Base-by-base conservation (phyloP, 2,888 invertebrate genomes). In the Phanerotoma sp. region DNA sequence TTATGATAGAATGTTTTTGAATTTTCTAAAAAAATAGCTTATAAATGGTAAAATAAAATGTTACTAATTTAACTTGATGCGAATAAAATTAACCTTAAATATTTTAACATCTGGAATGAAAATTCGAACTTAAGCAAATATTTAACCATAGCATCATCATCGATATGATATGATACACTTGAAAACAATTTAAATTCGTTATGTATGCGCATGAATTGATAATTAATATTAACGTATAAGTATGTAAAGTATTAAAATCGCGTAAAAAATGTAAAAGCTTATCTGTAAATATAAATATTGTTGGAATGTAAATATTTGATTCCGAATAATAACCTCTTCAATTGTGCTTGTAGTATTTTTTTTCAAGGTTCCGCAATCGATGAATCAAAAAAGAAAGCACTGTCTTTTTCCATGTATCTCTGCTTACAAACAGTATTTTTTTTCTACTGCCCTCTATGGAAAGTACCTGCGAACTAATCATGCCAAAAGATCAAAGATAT, bases 321-420 rank as follows among this genome's bases (percentile, higher is more conserved):
- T 32, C 4, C 35, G 13, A 7, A 30, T 33, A 40, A 22, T 53
- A 46, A 28, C 33, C 53, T 53, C 45, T 32, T 32, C 16, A 13
- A 32, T 35, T 28, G 30, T 18, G 25, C 2, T 15, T 40, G 20
- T 25, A 20, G 41, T 49, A 15, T 49, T 37, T 44, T 47, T 45
- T 49, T 53, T 46, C 28, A 60, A 60, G 50, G 48, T 60, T 60
- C 46, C 57, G 55, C 57, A 60, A 58, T 60, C 55, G 55, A 60
- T 58, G 51, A 58, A 47, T 56, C 56, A 48, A 56, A 55, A 54
- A 54, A 37, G 38, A 45, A 49, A 45, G 49, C 37, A 49, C 44
- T 32, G 28, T 15, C 21, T 15, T 38, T 30, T 44, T 38, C n/a
- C 49, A 22, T 37, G 28, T 32, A 37, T 49, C 38, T 49, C 54